Conservation (phyloP, 2,888 invertebrate genomes). For the Dysmachus trigonus region DNA sequence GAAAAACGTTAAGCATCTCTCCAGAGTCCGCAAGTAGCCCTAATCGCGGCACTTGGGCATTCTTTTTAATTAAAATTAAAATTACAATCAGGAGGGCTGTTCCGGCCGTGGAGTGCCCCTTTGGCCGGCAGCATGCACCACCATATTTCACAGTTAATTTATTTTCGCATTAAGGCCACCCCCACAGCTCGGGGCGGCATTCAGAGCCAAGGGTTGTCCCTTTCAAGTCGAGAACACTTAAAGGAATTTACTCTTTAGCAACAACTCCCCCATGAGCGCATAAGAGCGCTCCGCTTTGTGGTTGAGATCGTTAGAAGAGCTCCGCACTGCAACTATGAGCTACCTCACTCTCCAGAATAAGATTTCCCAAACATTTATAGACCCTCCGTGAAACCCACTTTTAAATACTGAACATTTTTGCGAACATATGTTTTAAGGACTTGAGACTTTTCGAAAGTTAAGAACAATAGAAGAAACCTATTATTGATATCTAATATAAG, state of each 20-base stretch:
- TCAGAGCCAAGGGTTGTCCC: background rate
- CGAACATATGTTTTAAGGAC: background rate
- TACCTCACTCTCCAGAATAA: background rate
- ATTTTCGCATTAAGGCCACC: slow-evolving; percentile 12
- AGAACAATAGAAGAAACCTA: no score
- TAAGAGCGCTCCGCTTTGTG: background rate
- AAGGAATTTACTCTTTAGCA: background rate
- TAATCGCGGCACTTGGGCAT: background rate
- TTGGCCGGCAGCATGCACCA: background rate
- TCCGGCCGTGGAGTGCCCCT: background rate
- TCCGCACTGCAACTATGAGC: background rate
- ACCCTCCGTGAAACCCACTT: background rate
- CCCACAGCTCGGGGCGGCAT: background rate
- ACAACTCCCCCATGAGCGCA: background rate
- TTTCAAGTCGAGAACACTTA: slow-evolving; percentile 16
- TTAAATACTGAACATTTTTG: background rate
- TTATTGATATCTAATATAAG: no score
- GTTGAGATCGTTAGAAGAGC: background rate
- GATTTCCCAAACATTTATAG: background rate
- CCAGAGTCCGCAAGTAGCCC: background rate
- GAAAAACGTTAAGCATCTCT: slow-evolving; percentile 18
- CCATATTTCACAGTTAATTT: slow-evolving; percentile 31
- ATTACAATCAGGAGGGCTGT: background rate
- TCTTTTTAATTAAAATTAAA: slow-evolving; percentile 40
- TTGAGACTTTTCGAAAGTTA: no score